phyloP scores from a whole-genome alignment of 2,888 invertebrate genomes.

The Mimumesa dahlbomi region DNA sequence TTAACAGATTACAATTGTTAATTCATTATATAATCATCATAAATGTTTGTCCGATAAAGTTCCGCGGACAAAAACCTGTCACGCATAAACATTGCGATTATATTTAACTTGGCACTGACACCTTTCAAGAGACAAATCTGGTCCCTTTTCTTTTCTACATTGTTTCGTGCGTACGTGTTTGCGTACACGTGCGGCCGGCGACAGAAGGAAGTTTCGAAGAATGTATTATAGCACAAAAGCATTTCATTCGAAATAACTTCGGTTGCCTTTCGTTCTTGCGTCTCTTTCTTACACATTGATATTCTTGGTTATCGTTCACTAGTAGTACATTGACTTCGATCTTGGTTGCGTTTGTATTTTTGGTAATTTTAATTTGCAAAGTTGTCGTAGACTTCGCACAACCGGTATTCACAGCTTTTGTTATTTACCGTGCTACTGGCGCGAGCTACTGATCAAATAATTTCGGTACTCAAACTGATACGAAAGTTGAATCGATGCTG shows the following conservation, averaged over 20 bases:
- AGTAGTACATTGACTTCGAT: neutral
- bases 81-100: too few relatives aligned
- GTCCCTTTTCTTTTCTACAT: neutral
- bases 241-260: constrained; percentile 18
- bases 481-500: neutral
- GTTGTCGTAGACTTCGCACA: too few relatives aligned
- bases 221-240: constrained; percentile 16
- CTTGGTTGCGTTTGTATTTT: too few relatives aligned
- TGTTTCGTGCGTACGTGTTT: neutral
- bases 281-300: neutral
- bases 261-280: neutral
- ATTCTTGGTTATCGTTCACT: neutral
- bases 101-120: too few relatives aligned
- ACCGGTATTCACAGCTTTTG: too few relatives aligned
- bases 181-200: constrained; percentile 7
- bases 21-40: too few relatives aligned
- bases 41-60: too few relatives aligned
- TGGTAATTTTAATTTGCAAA: too few relatives aligned
- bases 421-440: too few relatives aligned
- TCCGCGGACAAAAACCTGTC: too few relatives aligned
- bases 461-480: neutral
- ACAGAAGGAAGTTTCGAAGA: constrained; percentile 20
- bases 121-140: neutral
- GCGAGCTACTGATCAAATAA: too few relatives aligned
- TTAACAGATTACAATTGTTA: too few relatives aligned